A percentile compares a stretch with the other conserved stretches of the same genome.
These are phyloP conservation scores for Diplogasteroides magnus DNA, from an alignment of 1,140 invertebrate genomes.

Conservation along the genomic window DNA sequence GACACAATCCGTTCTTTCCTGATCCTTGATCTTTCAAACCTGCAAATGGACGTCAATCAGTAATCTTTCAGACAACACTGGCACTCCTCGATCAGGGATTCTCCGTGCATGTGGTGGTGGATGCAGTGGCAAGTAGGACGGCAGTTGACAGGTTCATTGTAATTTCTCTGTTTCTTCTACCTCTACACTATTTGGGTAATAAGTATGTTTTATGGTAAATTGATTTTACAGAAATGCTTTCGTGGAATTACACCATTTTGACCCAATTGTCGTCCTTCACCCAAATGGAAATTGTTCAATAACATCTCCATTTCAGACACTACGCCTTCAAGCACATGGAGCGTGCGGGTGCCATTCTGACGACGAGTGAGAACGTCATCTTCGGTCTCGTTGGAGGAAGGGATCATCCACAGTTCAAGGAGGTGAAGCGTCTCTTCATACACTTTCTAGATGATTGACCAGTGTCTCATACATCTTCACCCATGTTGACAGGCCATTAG, in stretches of 20 bases:
- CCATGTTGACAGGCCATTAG: too few species aligned
- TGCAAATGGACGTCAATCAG: not conserved
- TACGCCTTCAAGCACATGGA: constrained; percentile 66
- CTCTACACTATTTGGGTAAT: too few species aligned
- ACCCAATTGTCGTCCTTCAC: too few species aligned
- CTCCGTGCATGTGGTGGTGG: not conserved
- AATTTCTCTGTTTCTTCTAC: too few species aligned
- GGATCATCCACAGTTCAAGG: constrained; percentile 70
- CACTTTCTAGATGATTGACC: too few species aligned
- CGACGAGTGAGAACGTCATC: constrained; percentile 71
- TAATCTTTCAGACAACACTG: not conserved
- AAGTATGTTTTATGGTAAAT: too few species aligned
- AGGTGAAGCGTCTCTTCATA: constrained; percentile 65
- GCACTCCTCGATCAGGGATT: not conserved
- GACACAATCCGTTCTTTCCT: too few species aligned
- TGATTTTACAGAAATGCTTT: too few species aligned
- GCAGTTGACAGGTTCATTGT: not conserved
- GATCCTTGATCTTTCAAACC: too few species aligned
- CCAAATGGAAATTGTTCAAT: not conserved
- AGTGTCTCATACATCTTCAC: too few species aligned
- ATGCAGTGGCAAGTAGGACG: not conserved
- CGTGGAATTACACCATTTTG: too few species aligned
- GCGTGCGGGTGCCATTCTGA: constrained; percentile 69
- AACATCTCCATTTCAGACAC: not conserved
- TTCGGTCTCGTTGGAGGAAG: constrained; percentile 71